Percentiles rank a stretch among this genome's conserved stretches.
Conservation (phyloP, 1,140 invertebrate genomes). For the Procambarus virginalis region DNA sequence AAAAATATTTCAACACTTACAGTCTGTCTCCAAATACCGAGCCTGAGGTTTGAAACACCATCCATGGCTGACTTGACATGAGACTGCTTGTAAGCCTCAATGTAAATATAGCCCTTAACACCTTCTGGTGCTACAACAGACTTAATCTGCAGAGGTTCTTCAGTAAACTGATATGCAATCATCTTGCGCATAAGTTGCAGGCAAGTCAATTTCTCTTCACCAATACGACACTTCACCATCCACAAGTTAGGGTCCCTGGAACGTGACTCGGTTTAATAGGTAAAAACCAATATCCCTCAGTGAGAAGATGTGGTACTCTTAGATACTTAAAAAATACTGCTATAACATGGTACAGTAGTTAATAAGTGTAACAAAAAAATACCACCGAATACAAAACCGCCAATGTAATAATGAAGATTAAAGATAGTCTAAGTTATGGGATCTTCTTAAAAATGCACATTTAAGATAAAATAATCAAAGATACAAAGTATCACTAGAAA, state of each 20-base stretch:
- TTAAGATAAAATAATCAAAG: too few species aligned
- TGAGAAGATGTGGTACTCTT: too few species aligned
- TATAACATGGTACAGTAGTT: background rate
- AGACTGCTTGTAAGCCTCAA: conserved; percentile 98
- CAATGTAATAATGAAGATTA: too few species aligned
- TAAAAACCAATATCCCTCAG: too few species aligned
- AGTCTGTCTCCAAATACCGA: conserved; percentile 92
- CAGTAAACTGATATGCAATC: conserved; percentile 89
- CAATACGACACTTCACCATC: conserved; percentile 97
- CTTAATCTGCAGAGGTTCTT: conserved; percentile 96
- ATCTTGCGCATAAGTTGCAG: conserved; percentile 96
- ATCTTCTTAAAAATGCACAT: too few species aligned
- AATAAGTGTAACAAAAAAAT: too few species aligned
- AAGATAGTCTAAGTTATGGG: too few species aligned
- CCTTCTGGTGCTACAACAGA: conserved; percentile 96
- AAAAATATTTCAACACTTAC: conserved; percentile 71
- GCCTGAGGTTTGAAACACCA: conserved; percentile 90
- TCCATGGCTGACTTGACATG: conserved; percentile 89
- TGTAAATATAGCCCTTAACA: conserved; percentile 99
- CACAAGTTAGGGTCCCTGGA: conserved; percentile 96
- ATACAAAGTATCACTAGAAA: too few species aligned
- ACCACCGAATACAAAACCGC: too few species aligned
- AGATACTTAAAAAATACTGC: background rate
- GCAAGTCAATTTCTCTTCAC: conserved; percentile 95
- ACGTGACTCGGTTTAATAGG: conserved; percentile 15